Base-by-base conservation (phyloP, 2,113 vertebrate genomes). In the Brienomyrus longianalis region DNA sequence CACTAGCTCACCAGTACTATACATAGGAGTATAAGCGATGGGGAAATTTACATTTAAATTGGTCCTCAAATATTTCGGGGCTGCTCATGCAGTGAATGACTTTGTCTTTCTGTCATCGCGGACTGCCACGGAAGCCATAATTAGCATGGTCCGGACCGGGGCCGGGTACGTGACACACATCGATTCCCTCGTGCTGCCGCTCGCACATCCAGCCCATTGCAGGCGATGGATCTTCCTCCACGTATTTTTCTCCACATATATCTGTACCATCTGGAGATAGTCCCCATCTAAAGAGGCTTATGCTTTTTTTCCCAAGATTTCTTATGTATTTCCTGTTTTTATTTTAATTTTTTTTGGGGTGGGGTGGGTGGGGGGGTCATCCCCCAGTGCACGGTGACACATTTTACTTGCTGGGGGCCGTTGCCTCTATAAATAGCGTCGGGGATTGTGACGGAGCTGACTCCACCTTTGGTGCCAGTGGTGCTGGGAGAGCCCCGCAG, bases 1-100 rank as follows among this genome's bases (percentile, higher is more conserved):
- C 3, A 43, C n/a, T 31, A 50, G 7, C 10, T 54, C 74, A 51
- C 47, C 70, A 48, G 50, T 52, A 51, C 70, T 89, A 89, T 54
- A 89, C 83, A 56, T 83, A 83, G 70, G 74, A 83, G 50, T 83
- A 43, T n/a, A 70, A 88, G 59, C 62, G 59, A 31, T 27, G 88
- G 45, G 27, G 31, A 50, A 88, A 88, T 88, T 88, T 88, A 88
- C 88, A 88, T 88, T 88, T 88, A 88, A 74, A 88, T 88, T 88
- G 88, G 88, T 88, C 88, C 66, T 88, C 59, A 88, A 47, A 88
- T 88, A 74, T 88, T 88, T 88, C 62, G 17, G 88, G 56, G 45
- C 62, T 45, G 59, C 47, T 88, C 88, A 74, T 74, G 88, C 88
- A 74, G 43, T 88, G 62, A 88, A 70, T 74, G 56, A 88, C 87